These are phyloP conservation scores for Brevimyrus niger DNA, from an alignment of 2,113 vertebrate genomes.

Conservation along the genomic window DNA sequence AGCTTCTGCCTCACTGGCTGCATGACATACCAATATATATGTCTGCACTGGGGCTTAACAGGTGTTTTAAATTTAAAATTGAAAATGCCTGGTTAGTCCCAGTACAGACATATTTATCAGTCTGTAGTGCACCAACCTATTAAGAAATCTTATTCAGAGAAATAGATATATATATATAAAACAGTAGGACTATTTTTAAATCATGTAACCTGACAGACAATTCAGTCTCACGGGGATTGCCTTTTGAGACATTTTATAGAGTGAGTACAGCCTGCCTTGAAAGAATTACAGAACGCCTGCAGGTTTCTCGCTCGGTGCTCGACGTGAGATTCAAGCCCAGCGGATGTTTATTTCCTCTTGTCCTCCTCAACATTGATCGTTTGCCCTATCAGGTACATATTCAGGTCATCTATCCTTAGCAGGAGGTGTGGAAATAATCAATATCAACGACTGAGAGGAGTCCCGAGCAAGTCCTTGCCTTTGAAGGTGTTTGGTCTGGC, in stretches of 20 bases:
- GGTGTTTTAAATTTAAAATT: background rate
- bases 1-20: background rate
- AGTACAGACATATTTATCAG: background rate
- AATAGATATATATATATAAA: background rate
- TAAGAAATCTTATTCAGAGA: background rate
- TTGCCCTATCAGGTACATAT: conserved; percentile 4
- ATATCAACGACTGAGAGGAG: background rate
- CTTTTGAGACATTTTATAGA: background rate
- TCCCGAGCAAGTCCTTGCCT: background rate
- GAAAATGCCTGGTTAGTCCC: background rate
- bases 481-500: background rate
- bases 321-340: background rate
- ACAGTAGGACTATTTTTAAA: background rate
- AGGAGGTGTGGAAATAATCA: background rate
- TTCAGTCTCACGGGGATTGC: background rate
- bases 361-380: background rate
- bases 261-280: background rate
- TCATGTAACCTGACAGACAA: background rate
- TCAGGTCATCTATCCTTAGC: background rate
- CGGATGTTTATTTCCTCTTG: background rate
- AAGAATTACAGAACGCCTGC: background rate
- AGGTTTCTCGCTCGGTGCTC: background rate
- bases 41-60: background rate
- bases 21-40: background rate
- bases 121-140: background rate